Evolutionary conservation across 2,113 vertebrate genomes (phyloP), one percentile per base, ranked within the genome.

Genomic region (Lophochroa leadbeateri): DNA sequence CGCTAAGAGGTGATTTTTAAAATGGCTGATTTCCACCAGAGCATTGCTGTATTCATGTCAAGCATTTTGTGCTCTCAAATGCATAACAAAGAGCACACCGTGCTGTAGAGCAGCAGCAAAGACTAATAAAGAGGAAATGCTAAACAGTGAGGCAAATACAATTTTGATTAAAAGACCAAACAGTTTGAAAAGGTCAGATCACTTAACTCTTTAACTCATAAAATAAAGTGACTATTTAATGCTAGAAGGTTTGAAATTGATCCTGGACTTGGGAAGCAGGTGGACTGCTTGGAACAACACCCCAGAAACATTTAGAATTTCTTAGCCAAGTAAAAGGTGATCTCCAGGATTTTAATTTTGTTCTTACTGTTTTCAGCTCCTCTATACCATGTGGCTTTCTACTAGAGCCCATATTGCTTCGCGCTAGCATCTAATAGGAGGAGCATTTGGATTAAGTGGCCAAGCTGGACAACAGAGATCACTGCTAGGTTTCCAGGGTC

Each of bases 1-100:
- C 41, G 41, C 82, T 95, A 92, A 86, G 76, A 84, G 29, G 43
- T 63, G 55, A 31, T 88, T 77, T 95, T 88, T 94, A 27, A 92
- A 93, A 89, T 80, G 20, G 27, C 23, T 89, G 74, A 90, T 92
- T 94, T 89, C 25, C 50, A 86, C 74, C 74, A 69, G n/a, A 87
- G 61, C 3, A 3, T 41, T 82, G 21, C 50, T 60, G 21, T 43
- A 82, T 69, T 86, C 65, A 17, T 20, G 23, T 52, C 77, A 94
- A 93, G 79, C 29, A 94, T 55, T 91, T 68, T 67, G 41, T 72
- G 57, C 52, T 90, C 74, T 85, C 63, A 85, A 50, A 86, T 18
- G n/a, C 80, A 90, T 64, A 88, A 72, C 39, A 74, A 91, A 87
- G 61, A 72, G 37, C 39, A 61, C 11, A 58, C 18, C 55, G 81